Conservation (phyloP, 2,888 invertebrate genomes). For the Homarus gammarus region DNA sequence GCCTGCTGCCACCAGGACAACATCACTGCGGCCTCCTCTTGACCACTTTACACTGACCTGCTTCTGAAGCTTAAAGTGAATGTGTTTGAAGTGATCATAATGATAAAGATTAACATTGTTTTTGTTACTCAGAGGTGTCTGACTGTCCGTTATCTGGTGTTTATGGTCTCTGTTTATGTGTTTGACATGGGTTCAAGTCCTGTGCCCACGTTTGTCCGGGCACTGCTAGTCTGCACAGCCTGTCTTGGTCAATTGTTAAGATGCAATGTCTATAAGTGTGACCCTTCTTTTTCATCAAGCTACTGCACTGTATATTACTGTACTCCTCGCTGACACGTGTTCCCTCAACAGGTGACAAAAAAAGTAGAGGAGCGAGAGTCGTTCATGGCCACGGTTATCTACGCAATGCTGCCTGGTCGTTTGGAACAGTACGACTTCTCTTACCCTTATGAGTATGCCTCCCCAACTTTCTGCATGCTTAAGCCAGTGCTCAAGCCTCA, state of each 20-base stretch:
- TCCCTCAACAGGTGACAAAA: slow-evolving; percentile 48
- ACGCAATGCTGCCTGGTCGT: slow-evolving; percentile 58
- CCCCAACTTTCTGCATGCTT: slow-evolving; percentile 62
- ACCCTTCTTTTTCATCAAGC: no score
- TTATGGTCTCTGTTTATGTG: background rate
- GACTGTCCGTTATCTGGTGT: no score
- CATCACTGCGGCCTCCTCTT: no score
- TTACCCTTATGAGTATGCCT: slow-evolving; percentile 57
- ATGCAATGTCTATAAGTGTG: no score
- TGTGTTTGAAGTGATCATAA: no score
- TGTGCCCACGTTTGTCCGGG: background rate
- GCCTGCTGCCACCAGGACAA: no score
- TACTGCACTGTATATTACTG: no score
- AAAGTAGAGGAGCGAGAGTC: slow-evolving; percentile 49
- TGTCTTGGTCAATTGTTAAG: no score
- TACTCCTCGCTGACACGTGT: background rate
- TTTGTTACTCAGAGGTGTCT: no score
- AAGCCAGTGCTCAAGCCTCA: slow-evolving; percentile 62
- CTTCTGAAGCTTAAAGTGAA: no score
- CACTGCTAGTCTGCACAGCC: background rate
- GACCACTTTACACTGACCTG: no score
- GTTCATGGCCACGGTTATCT: slow-evolving; percentile 56
- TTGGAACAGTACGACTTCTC: slow-evolving; percentile 54
- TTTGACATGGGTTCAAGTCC: background rate
- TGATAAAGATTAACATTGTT: no score